Conservation (phyloP, 1,140 invertebrate genomes). For the Drosophila athabasca region DNA sequence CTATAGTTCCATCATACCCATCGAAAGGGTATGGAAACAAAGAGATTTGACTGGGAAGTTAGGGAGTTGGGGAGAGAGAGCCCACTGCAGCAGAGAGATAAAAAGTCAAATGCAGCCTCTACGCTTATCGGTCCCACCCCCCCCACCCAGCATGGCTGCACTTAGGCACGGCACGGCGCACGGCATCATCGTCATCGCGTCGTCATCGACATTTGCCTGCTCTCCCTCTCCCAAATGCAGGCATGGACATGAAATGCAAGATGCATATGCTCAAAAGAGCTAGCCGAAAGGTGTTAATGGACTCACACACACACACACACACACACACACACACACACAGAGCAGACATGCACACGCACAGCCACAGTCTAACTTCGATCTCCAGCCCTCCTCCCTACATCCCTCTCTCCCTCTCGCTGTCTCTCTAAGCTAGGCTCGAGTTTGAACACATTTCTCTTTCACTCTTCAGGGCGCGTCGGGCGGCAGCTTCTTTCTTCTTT, state of each 20-base stretch:
- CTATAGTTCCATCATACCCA: no score
- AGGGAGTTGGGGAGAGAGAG: neutral
- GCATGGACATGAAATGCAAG: slow-evolving; percentile 40
- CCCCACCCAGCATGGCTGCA: neutral
- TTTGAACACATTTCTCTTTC: slow-evolving; percentile 7
- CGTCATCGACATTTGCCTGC: slow-evolving; percentile 34
- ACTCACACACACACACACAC: slow-evolving; percentile 15
- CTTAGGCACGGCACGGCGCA: slow-evolving; percentile 11
- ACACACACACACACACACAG: no score
- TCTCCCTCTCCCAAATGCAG: slow-evolving; percentile 26
- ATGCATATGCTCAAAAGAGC: slow-evolving; percentile 21
- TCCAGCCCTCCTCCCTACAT: neutral
- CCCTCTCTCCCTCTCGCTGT: no score
- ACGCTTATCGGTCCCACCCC: neutral
- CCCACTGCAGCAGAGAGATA: neutral
- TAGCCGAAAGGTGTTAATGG: slow-evolving; percentile 42
- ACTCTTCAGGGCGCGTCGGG: neutral
- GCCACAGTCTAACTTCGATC: no score
- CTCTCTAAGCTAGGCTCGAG: no score
- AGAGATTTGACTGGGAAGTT: no score
- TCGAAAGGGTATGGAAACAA: slow-evolving; percentile 1
- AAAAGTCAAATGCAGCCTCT: neutral
- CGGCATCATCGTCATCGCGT: neutral
- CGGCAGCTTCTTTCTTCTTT: slow-evolving; percentile 44
- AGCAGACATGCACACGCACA: no score